Evolutionary conservation across 2,797 vertebrate genomes (phyloP).

Genomic region (Staurois parvus): DNA sequence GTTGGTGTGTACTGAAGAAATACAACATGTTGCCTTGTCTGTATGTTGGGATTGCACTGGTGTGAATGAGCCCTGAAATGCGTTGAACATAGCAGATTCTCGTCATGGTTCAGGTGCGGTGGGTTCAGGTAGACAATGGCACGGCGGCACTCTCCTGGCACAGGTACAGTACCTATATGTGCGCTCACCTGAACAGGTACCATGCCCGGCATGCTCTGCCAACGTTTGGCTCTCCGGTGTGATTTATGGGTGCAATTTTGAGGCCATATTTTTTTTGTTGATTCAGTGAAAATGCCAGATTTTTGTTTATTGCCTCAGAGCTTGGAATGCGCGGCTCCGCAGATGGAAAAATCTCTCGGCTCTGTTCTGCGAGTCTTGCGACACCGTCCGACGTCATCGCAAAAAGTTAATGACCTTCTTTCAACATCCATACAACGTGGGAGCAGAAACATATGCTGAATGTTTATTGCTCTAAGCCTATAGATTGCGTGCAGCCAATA

Average conservation of each 20-base stretch:
- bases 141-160: too few relatives aligned
- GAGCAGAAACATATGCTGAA: background rate
- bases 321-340: background rate
- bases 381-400: background rate
- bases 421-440: slow-evolving; percentile 9
- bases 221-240: background rate
- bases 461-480: slow-evolving; percentile 22
- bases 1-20: too few relatives aligned
- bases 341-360: slow-evolving; percentile 1
- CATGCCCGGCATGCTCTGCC: too few relatives aligned
- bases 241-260: background rate
- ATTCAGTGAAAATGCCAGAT: background rate
- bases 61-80: too few relatives aligned
- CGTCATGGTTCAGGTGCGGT: too few relatives aligned
- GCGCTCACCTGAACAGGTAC: too few relatives aligned
- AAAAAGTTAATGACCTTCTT: slow-evolving; percentile 1
- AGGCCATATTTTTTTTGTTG: background rate
- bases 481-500: background rate
- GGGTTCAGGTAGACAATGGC: too few relatives aligned
- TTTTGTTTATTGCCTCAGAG: background rate
- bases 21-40: too few relatives aligned
- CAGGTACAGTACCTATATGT: too few relatives aligned
- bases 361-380: background rate
- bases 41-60: too few relatives aligned
- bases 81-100: too few relatives aligned